Evolutionary conservation across 1,140 invertebrate genomes (phyloP), one percentile per base, ranked within the genome.

Genomic region (Telenomus remus): DNA sequence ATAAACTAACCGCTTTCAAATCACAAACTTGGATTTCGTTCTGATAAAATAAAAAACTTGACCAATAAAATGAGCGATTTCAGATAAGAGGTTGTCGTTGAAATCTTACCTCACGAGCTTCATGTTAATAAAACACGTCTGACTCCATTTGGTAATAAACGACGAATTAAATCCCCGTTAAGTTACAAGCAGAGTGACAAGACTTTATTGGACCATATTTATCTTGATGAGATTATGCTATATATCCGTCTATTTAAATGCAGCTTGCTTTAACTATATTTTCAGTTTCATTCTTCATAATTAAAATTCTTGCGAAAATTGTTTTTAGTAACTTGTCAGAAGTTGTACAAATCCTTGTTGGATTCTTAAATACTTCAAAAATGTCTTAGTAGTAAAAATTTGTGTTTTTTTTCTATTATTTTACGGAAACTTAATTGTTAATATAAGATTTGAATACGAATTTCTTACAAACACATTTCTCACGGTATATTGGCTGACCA

Each of bases 1-100:
- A 37, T 5, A 35, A 57, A 33, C 42, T 57, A 59, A 63, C 51
- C 50, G 27, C 42, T 49, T 10, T 42, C 19, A 27, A 27, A n/a
- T n/a, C n/a, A n/a, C n/a, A n/a, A 27, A 27, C 19, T 27, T 6
- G 19, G 6, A 3, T 27, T 27, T 27, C 6, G 19, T 27, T 27
- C 6, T 55, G 51, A 74, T 74, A 57, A 63, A 74, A 68, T 10
- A 42, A 57, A 75, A 68, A 75, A 66, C 64, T 43, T 34, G 4
- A 16, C 51, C 37, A 68, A 57, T 68, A 68, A 66, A 74, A 66
- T 74, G 33, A 66, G 55, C 46, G 13, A 73, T 57, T 53, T 27
- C 27, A 33, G 16, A 14, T 39, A 54, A 37, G 42, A 64, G 19
- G 2, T 55, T 13, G 46, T 68, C 64, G 57, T 68, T 75, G 68